A percentile compares a stretch with the other conserved stretches of the same genome.
Evolutionary conservation across 2,113 vertebrate species (phyloP).

Genomic region (Xenus cinereus): DNA sequence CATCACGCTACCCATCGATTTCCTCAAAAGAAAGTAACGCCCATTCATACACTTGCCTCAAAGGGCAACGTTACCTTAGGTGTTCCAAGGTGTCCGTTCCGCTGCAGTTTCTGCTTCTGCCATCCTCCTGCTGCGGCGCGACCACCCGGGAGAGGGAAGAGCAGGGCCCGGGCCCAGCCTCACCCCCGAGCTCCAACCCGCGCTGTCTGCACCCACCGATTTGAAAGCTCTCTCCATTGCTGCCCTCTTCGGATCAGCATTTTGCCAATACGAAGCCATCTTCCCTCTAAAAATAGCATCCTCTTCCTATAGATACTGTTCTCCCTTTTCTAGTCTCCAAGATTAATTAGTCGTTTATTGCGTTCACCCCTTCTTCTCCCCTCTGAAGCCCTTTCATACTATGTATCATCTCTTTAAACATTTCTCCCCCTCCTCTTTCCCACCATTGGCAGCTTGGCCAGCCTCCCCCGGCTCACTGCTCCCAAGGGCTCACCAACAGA

Average conservation of each 20-base stretch:
- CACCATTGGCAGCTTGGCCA: neutral
- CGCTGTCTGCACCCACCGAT: fast-evolving
- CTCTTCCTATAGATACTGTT: neutral
- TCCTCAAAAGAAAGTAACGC: neutral
- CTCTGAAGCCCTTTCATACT: neutral
- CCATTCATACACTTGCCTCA: neutral
- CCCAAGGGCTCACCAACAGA: neutral
- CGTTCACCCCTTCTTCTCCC: neutral
- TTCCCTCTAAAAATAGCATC: neutral
- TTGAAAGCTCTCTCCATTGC: neutral
- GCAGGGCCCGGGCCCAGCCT: neutral
- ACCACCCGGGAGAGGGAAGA: neutral
- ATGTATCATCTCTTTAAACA: neutral
- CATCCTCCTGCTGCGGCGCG: neutral
- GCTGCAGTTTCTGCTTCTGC: neutral
- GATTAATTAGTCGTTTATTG: neutral
- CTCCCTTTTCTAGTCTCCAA: neutral
- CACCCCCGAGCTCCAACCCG: neutral
- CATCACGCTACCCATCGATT: neutral
- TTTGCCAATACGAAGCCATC: neutral
- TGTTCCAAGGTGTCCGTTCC: neutral
- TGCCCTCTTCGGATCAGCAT: neutral
- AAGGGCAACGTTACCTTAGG: neutral
- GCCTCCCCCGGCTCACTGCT: neutral
- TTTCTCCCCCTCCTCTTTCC: neutral